phyloP scores from a whole-genome alignment of 2,888 invertebrate genomes.

The Melanchra persicariae region DNA sequence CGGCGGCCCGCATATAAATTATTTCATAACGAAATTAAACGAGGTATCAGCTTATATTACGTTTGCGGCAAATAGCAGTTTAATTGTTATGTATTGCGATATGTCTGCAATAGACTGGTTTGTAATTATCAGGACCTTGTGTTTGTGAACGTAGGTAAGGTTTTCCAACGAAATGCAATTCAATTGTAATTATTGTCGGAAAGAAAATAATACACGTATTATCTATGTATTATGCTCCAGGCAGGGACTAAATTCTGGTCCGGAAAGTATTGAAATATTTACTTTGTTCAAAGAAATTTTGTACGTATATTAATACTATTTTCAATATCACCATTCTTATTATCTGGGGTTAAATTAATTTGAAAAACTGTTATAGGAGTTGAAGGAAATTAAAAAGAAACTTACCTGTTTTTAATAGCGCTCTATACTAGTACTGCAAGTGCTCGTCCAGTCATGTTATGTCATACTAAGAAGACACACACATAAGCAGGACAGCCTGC shows the following conservation, averaged over 20 bases:
- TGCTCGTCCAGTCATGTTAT: too few species aligned
- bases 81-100: conserved; percentile 20
- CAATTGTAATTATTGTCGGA: neutral
- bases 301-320: neutral
- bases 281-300: neutral
- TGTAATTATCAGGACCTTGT: conserved; percentile 25
- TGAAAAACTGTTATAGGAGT: neutral
- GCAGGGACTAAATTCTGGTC: neutral
- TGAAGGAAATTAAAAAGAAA: too few species aligned
- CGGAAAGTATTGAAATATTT: neutral
- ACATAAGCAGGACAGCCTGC: neutral
- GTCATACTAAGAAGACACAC: too few species aligned
- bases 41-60: conserved; percentile 46
- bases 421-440: too few species aligned
- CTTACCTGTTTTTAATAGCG: too few species aligned
- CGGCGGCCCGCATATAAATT: conserved; percentile 54
- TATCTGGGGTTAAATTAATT: neutral
- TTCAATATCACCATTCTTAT: neutral
- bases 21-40: conserved; percentile 60
- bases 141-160: neutral
- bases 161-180: conserved; percentile 10
- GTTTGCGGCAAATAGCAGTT: conserved; percentile 23
- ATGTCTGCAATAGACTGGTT: conserved; percentile 27
- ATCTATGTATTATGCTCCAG: conserved; percentile 6
- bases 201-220: neutral